Base-by-base conservation (phyloP, 2,113 vertebrate genomes). In the Tenrec ecaudatus region DNA sequence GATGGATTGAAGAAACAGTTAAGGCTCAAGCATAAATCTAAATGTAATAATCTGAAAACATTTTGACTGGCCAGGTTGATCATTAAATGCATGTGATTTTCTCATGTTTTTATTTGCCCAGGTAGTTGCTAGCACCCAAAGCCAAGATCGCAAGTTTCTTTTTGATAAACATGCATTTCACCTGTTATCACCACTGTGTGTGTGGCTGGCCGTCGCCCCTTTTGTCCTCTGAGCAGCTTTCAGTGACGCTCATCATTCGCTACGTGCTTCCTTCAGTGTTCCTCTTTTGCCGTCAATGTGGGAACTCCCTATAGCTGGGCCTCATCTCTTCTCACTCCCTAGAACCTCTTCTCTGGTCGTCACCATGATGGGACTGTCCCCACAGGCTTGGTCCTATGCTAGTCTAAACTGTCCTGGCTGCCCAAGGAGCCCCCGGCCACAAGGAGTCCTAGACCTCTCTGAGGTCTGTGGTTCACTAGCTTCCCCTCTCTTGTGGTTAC, bases 251-350 rank as follows among this genome's bases (percentile, higher is more conserved):
- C 25, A 16, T 31, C 6, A 3, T 2, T 69, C 62, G 33, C 47
- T 3, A 6, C 23, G 1, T 4, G 1, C 29, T 5, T 83, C n/a
- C 40, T 58, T 2, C 4, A 1, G 8, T 0, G 6, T 2, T 25
- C 78, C 58, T 73, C 62, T 25, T 69, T 77, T n/a, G 66, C 3
- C 3, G 4, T 29, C 31, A 64, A 19, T 1, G 7, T 6, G 68
- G 14, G 5, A 6, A 4, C 25, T 69, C n/a, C 76, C 89, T 38
- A 60, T 40, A 11, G 2, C 7, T 11, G 10, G 22, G 22, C 47
- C 14, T 3, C n/a, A 27, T 53, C 47, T 77, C 14, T 60, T 43
- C 77, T 73, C 47, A 20, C 71, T 80, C 23, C 33, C n/a, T 31
- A 36, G 76, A 31, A 14, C 29, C 17, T n/a, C 19, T 2, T 82